phyloP scores from a whole-genome alignment of 2,113 vertebrate species.

The Campylomormyrus numenius region DNA sequence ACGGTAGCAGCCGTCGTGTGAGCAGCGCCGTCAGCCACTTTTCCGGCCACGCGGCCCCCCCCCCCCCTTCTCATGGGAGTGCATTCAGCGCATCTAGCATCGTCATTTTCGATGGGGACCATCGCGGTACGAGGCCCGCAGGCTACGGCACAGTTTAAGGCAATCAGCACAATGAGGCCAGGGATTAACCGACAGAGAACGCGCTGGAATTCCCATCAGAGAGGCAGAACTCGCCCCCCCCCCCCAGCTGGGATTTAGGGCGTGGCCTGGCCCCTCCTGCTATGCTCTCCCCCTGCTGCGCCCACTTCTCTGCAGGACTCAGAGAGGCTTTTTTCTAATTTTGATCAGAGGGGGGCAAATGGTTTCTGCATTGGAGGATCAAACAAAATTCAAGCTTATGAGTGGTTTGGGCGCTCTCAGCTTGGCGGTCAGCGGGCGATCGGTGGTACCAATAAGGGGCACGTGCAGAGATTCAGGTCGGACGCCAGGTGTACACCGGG shows the following conservation, averaged over 20 bases:
- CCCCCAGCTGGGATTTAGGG: background rate
- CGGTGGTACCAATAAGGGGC: background rate
- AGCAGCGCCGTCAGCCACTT: constrained; percentile 28
- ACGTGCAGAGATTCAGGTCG: constrained; percentile 47
- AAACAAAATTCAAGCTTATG: background rate
- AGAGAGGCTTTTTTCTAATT: background rate
- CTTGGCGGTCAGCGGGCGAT: background rate
- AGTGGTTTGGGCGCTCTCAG: background rate
- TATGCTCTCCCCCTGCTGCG: background rate
- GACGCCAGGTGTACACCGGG: constrained; percentile 22
- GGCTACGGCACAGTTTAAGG: constrained; percentile 51
- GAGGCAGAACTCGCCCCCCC: constrained; percentile 50
- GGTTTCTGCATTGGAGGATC: background rate
- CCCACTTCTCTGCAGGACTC: background rate
- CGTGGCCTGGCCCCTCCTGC: background rate
- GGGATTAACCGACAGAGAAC: constrained; percentile 42
- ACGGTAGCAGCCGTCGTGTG: constrained; percentile 42
- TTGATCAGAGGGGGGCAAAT: background rate
- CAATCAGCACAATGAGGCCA: constrained; percentile 42
- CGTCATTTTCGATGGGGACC: constrained; percentile 49
- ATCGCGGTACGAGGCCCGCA: constrained; percentile 40
- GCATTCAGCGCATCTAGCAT: constrained; percentile 39
- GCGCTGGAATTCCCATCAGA: constrained; percentile 45
- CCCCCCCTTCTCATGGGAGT: constrained; percentile 38
- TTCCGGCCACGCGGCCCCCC: constrained; percentile 38